Base-by-base conservation (phyloP, 2,888 invertebrate species). In the Erebia palarica region DNA sequence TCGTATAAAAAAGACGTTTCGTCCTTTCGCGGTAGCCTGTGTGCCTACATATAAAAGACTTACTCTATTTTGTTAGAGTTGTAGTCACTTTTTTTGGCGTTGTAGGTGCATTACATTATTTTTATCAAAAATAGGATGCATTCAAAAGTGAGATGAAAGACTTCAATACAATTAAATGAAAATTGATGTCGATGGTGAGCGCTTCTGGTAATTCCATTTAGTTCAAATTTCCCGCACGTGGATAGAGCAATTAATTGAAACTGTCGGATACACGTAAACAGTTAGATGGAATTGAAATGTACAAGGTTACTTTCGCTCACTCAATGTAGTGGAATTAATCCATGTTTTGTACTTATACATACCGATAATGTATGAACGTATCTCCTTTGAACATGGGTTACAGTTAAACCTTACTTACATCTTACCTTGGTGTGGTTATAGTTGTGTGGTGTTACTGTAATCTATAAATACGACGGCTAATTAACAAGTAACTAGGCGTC, bases 191-290 rank as follows among this genome's bases (percentile, higher is more conserved):
- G 64, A 59, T 64, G 58, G 36, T 69, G 66, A 69, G 64, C 63
- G 65, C 65, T 36, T 53, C 18, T 36, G 64, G 70, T 73, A 67
- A 70, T 64, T 60, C 65, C 49, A 66, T 69, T 67, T 51, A 64
- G 58, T 69, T 67, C 68, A 69, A 73, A 70, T 73, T 69, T 68
- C 58, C 65, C 69, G 61, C 64, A 72, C 66, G 66, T 72, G 69
- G 69, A 72, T 73, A 59, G 27, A 73, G 72, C 67, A 67, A 74
- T 72, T 72, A 74, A 72, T 74, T 74, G 72, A 53, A 72, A 70
- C 72, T 74, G 74, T 72, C 68, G 70, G 65, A 68, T 68, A 72
- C 74, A 68, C 72, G 71, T 72, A 72, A 74, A 74, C 74, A 74
- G 68, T 74, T 63, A 72, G 68, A 66, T 59, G 72, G 67, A 68